These are phyloP conservation scores for Geotrupes spiniger DNA, from an alignment of 2,888 invertebrate genomes.

Conservation along the genomic window DNA sequence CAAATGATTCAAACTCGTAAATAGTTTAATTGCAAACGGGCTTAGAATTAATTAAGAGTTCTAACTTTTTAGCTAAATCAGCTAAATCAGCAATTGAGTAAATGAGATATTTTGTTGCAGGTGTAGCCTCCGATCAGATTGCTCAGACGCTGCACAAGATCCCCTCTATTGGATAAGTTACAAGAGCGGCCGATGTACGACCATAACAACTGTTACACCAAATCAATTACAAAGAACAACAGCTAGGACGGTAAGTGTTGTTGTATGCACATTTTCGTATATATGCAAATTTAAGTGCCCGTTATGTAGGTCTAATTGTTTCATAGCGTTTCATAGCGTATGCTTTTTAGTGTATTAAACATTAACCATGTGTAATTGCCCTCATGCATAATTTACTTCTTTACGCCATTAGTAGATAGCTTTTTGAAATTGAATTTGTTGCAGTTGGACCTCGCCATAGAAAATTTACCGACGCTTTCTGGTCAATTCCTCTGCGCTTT, in stretches of 20 bases:
- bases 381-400: too few species aligned
- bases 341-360: too few species aligned
- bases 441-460: conserved; percentile 85
- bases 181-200: conserved; percentile 94
- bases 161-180: conserved; percentile 95
- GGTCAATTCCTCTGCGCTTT: conserved; percentile 93
- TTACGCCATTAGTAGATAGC: conserved; percentile 1
- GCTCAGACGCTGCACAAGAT: conserved; percentile 89
- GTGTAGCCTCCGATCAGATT: conserved; percentile 87
- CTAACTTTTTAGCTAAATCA: background rate
- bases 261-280: too few species aligned
- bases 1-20: too few species aligned
- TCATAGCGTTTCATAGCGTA: too few species aligned
- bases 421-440: conserved; percentile 30
- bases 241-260: conserved; percentile 68
- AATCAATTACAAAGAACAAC: conserved; percentile 90
- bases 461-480: conserved; percentile 88
- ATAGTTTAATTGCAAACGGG: too few species aligned
- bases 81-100: background rate
- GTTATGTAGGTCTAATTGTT: too few species aligned
- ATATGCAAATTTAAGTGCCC: too few species aligned
- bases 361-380: too few species aligned
- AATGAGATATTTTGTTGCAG: conserved; percentile 42
- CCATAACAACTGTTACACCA: conserved; percentile 89
- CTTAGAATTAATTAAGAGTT: too few species aligned